phyloP scores from a whole-genome alignment of 1,140 invertebrate species.

The Acromyrmex charruanus region DNA sequence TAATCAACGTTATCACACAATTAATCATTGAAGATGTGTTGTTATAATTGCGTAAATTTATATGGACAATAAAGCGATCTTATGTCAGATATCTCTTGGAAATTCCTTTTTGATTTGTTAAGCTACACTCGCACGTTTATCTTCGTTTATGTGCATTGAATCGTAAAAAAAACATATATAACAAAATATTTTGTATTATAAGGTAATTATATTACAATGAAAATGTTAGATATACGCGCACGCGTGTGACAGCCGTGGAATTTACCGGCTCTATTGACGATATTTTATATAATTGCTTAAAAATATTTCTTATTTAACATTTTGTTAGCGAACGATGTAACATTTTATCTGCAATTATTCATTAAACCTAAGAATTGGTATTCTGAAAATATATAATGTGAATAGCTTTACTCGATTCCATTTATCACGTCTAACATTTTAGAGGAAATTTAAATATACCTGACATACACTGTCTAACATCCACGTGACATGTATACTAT shows the following conservation, averaged over 20 bases:
- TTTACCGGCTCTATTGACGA: not conserved
- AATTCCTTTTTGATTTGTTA: not conserved
- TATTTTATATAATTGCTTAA: conserved; percentile 15
- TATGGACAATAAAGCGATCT: conserved; percentile 58
- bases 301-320: conserved; percentile 16
- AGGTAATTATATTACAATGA: not conserved
- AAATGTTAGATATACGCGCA: not conserved
- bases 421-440: conserved; percentile 20
- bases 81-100: conserved; percentile 13
- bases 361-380: conserved; percentile 6
- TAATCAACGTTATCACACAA: conserved; percentile 62
- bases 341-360: not conserved
- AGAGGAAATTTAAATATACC: conserved; percentile 21
- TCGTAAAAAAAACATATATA: conserved; percentile 5
- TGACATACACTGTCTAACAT: not conserved
- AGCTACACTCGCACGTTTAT: not conserved
- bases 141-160: conserved; percentile 28
- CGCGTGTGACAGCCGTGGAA: too few species aligned
- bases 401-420: not conserved
- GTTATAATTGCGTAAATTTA: conserved; percentile 50
- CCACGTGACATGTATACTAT: conserved; percentile 19
- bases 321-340: not conserved
- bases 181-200: not conserved
- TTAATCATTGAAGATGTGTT: conserved; percentile 67
- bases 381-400: not conserved